Evolutionary conservation across 2,113 vertebrate species (phyloP).

Genomic region (Muntiacus muntjak): DNA sequence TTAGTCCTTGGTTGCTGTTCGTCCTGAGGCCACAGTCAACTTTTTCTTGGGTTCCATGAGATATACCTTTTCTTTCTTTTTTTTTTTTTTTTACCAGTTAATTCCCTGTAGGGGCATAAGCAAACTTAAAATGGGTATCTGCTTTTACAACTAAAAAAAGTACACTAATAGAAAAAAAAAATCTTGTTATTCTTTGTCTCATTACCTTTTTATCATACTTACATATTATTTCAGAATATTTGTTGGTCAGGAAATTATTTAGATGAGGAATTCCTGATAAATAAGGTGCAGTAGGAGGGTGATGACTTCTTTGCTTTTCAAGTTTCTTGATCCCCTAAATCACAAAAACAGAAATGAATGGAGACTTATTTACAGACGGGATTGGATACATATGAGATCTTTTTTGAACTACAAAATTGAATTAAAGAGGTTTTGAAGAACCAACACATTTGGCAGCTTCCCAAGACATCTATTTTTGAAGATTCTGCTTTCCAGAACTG

Average conservation of each 20-base stretch:
- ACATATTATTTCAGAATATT: not conserved
- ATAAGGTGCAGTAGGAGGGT: not conserved
- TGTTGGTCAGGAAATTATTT: conserved; percentile 9
- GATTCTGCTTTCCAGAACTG: conserved; percentile 34
- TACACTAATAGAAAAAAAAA: not conserved
- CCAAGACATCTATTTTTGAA: conserved; percentile 41
- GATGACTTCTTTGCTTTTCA: conserved; percentile 26
- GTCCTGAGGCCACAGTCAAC: not conserved
- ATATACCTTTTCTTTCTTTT: not conserved
- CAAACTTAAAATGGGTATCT: not conserved
- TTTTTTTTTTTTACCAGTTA: not conserved
- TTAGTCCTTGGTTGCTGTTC: not conserved
- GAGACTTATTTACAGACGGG: conserved; percentile 6
- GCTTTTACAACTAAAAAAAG: not conserved
- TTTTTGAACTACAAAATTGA: not conserved
- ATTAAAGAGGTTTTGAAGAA: conserved; percentile 53
- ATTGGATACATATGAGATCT: not conserved
- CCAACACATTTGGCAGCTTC: conserved; percentile 20
- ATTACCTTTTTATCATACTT: not conserved
- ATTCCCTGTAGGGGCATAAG: not conserved
- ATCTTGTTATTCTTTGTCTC: not conserved
- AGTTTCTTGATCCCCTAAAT: not conserved
- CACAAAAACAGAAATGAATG: not conserved
- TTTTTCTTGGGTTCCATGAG: not conserved
- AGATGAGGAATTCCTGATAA: not conserved